Percentiles rank a stretch among this genome's conserved stretches.
Conservation (phyloP, 2,113 vertebrate species). For the Tragelaphus strepsiceros region DNA sequence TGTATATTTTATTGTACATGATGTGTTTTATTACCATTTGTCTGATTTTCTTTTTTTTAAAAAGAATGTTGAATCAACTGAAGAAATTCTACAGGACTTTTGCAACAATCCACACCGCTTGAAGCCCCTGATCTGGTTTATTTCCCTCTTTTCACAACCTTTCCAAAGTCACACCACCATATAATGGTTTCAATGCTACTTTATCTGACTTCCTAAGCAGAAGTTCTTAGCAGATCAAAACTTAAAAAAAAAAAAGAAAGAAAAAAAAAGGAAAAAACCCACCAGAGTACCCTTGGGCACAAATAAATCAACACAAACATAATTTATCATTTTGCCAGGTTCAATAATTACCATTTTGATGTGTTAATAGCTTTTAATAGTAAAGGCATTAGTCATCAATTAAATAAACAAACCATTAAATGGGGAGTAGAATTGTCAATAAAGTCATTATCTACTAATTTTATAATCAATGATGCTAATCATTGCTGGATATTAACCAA, state of each 20-base stretch:
- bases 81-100: neutral
- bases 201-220: constrained; percentile 2
- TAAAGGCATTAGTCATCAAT: constrained; percentile 51
- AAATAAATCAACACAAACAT: constrained; percentile 18
- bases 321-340: constrained; percentile 59
- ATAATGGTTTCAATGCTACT: neutral
- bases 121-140: neutral
- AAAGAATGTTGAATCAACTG: neutral
- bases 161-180: neutral
- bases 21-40: neutral
- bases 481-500: constrained; percentile 39
- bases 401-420: constrained; percentile 66
- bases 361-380: constrained; percentile 60
- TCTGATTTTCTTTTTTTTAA: neutral
- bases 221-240: neutral
- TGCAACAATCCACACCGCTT: neutral
- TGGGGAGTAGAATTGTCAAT: constrained; percentile 37
- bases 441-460: constrained; percentile 58
- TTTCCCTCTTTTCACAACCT: neutral
- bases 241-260: neutral
- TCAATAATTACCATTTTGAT: constrained; percentile 64
- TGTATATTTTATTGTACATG: neutral
- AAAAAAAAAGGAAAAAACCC: neutral
- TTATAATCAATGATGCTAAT: constrained; percentile 65
- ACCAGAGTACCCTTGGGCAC: constrained; percentile 6